Evolutionary conservation across 2,888 invertebrate species (phyloP).

Genomic region (Drosophila diplacantha): DNA sequence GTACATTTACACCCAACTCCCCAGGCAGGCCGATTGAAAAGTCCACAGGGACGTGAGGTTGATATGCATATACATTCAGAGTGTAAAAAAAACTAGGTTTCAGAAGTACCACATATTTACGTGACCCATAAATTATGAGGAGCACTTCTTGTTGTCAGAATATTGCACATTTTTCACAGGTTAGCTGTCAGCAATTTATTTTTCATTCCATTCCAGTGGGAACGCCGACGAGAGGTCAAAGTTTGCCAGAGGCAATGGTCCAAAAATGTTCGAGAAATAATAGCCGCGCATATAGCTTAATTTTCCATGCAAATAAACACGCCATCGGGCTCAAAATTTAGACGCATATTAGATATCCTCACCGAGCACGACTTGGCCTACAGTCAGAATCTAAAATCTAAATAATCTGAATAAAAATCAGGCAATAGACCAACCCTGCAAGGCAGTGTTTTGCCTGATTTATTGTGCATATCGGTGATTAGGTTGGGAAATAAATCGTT

Average conservation of each 20-base stretch:
- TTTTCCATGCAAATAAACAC: slow-evolving; percentile 19
- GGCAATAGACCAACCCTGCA: no score
- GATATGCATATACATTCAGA: slow-evolving; percentile 14
- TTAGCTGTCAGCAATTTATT: slow-evolving; percentile 38
- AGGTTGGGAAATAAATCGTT: no score
- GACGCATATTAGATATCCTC: slow-evolving; percentile 1
- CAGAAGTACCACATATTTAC: slow-evolving; percentile 52
- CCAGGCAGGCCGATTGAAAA: slow-evolving; percentile 18
- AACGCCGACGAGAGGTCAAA: slow-evolving; percentile 32
- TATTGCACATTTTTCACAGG: slow-evolving; percentile 48
- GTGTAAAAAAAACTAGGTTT: slow-evolving; percentile 13
- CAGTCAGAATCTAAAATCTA: neutral
- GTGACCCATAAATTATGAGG: slow-evolving; percentile 61
- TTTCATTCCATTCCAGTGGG: slow-evolving; percentile 32
- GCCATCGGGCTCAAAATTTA: no score
- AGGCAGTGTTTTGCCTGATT: neutral
- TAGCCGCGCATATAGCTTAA: slow-evolving; percentile 22
- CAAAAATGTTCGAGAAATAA: slow-evolving; percentile 21
- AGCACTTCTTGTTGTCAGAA: slow-evolving; percentile 55
- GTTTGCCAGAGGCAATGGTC: slow-evolving; percentile 20
- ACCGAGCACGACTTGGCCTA: neutral
- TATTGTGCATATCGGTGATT: neutral
- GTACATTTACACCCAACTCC: slow-evolving; percentile 9
- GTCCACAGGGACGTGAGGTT: slow-evolving; percentile 28
- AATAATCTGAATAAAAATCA: neutral